Percentiles rank a stretch among this genome's conserved stretches.
phyloP scores from a whole-genome alignment of 2,888 invertebrate genomes.

The Drosophila neotestacea region DNA sequence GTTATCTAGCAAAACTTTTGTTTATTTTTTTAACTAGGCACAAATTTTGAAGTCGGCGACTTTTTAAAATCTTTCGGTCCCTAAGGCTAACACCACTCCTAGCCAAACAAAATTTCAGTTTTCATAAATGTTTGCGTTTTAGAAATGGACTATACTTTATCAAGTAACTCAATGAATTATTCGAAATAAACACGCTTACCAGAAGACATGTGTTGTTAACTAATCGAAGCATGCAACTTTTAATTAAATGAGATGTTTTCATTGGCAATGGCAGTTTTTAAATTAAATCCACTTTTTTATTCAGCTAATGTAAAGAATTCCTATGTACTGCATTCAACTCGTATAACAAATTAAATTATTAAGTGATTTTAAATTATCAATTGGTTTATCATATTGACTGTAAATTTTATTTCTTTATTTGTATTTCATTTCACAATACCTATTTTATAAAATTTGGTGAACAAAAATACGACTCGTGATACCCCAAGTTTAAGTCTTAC shows the following conservation, averaged over 20 bases:
- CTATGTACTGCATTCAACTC: too few relatives aligned
- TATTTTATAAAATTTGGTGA: too few relatives aligned
- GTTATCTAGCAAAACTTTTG: conserved; percentile 16
- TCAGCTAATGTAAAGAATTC: neutral
- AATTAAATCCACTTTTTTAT: too few relatives aligned
- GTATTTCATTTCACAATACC: too few relatives aligned
- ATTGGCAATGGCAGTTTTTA: neutral
- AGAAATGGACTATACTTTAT: conserved; percentile 1
- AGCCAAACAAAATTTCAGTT: conserved; percentile 33
- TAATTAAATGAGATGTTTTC: too few relatives aligned
- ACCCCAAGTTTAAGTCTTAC: too few relatives aligned
- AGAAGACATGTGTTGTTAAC: neutral
- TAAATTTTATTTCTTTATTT: too few relatives aligned
- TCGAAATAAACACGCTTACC: conserved; percentile 5
- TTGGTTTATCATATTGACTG: too few relatives aligned
- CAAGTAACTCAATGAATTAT: neutral
- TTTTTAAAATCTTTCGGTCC: conserved; percentile 7
- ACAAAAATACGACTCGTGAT: too few relatives aligned
- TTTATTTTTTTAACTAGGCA: conserved; percentile 23
- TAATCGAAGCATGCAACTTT: neutral
- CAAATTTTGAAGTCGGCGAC: conserved; percentile 41
- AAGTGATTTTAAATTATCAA: too few relatives aligned
- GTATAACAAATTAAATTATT: too few relatives aligned
- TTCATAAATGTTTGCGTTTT: conserved; percentile 15
- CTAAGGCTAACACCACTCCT: neutral